Percentiles rank a stretch among this genome's conserved stretches.
Conservation (phyloP, 2,888 invertebrate species). For the Drosophila greeni region DNA sequence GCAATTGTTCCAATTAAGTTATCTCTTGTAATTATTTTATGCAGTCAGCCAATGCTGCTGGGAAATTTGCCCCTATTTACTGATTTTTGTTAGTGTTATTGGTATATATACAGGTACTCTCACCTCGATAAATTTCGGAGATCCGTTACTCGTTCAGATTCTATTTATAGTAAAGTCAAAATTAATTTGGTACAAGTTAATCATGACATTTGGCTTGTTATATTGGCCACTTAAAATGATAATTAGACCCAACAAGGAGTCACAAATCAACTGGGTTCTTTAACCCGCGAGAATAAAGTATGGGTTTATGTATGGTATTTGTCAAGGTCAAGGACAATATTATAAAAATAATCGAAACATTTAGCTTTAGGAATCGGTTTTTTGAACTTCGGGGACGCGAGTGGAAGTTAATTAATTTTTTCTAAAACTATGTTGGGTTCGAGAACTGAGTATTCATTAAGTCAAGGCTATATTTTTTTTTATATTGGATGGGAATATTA, state of each 20-base stretch:
- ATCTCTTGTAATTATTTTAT: neutral
- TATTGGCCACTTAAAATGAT: conserved; percentile 21
- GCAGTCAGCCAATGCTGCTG: neutral
- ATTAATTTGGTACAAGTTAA: conserved; percentile 13
- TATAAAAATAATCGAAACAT: conserved; percentile 1
- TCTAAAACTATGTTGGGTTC: neutral
- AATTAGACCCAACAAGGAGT: conserved; percentile 11
- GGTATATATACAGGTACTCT: conserved; percentile 3
- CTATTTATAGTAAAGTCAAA: conserved; percentile 7
- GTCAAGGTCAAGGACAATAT: neutral
- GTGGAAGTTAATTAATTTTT: neutral
- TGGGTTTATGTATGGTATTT: neutral
- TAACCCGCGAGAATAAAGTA: conserved; percentile 9
- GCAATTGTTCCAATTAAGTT: neutral
- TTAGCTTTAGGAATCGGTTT: neutral
- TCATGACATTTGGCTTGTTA: conserved; percentile 7
- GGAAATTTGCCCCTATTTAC: too few species aligned
- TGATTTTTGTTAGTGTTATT: too few species aligned
- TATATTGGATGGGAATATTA: neutral
- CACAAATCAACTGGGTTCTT: conserved; percentile 13
- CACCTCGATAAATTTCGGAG: conserved; percentile 3
- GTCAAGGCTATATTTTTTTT: conserved; percentile 4
- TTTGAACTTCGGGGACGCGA: conserved; percentile 3
- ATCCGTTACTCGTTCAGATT: conserved; percentile 8
- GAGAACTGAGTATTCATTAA: neutral